These are phyloP conservation scores for Argya squamiceps DNA, from an alignment of 2,797 vertebrate genomes.

Conservation along the genomic window DNA sequence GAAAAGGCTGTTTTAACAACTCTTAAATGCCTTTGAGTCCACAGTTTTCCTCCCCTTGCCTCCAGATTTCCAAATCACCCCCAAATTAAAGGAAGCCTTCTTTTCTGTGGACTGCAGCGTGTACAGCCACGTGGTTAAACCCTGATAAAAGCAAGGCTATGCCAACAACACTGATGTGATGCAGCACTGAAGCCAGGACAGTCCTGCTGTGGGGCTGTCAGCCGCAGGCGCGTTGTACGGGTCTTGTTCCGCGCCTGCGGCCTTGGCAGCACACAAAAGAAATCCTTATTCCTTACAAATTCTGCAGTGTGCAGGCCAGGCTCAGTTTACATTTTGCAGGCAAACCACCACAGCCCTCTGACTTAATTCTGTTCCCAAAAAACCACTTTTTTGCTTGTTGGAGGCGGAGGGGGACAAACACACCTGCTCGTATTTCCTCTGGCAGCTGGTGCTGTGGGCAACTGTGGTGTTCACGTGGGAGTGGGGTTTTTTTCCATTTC, in stretches of 20 bases:
- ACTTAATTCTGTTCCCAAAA: not conserved
- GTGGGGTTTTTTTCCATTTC: slow-evolving; percentile 39
- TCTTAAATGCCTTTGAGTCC: not conserved
- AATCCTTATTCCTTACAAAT: not conserved
- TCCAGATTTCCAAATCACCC: not conserved
- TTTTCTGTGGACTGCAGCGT: not conserved
- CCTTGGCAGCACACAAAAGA: not conserved
- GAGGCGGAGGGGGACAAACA: slow-evolving; percentile 33
- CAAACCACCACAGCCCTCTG: not conserved
- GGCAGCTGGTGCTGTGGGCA: slow-evolving; percentile 83
- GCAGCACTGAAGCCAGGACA: not conserved
- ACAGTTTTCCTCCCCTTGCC: slow-evolving; percentile 11
- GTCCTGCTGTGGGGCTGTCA: not conserved
- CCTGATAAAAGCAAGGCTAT: not conserved
- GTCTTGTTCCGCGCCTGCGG: not conserved
- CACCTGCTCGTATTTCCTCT: slow-evolving; percentile 53
- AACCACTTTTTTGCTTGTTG: not conserved
- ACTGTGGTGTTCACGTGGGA: slow-evolving; percentile 51
- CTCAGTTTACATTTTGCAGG: not conserved
- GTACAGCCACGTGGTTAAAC: not conserved
- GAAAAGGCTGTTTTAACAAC: not conserved
- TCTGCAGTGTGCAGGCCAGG: not conserved
- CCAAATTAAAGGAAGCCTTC: not conserved
- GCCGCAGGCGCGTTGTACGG: not conserved
- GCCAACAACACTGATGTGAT: not conserved